Evolutionary conservation across 2,113 vertebrate species (phyloP).

Genomic region (Rostratula benghalensis): DNA sequence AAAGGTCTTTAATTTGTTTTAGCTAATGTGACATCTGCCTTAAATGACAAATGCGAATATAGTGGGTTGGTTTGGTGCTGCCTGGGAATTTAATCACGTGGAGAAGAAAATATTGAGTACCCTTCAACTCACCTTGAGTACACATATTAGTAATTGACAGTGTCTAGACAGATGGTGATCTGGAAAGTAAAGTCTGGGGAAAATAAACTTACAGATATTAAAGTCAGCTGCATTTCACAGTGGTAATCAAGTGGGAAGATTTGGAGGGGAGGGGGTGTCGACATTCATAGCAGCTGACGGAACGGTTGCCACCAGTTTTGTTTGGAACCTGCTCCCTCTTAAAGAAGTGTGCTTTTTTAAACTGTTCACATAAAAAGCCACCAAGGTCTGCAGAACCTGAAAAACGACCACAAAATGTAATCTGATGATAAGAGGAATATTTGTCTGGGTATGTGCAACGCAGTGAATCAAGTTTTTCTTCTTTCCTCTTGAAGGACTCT

Average conservation of each 20-base stretch:
- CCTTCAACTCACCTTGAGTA: neutral
- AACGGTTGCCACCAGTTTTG: neutral
- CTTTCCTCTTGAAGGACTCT: constrained; percentile 7
- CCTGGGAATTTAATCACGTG: neutral
- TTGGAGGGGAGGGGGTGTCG: neutral
- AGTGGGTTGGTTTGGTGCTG: neutral
- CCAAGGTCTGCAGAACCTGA: constrained; percentile 34
- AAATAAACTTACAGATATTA: constrained; percentile 12
- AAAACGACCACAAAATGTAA: constrained; percentile 25
- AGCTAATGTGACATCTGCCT: neutral
- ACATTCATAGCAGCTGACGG: neutral
- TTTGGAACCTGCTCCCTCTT: neutral
- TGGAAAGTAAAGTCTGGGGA: constrained; percentile 11
- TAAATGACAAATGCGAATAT: neutral
- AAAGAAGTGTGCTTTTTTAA: neutral
- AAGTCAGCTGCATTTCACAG: neutral
- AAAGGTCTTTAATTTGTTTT: neutral
- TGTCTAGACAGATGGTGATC: constrained; percentile 19
- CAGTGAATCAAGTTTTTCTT: constrained; percentile 57
- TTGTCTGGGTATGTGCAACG: constrained; percentile 19
- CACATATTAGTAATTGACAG: neutral
- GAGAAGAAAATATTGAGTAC: neutral
- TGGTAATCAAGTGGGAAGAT: neutral
- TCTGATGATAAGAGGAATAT: neutral
- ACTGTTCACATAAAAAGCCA: neutral